Conservation (phyloP, 2,113 vertebrate species). For the Falcunculus frontatus region DNA sequence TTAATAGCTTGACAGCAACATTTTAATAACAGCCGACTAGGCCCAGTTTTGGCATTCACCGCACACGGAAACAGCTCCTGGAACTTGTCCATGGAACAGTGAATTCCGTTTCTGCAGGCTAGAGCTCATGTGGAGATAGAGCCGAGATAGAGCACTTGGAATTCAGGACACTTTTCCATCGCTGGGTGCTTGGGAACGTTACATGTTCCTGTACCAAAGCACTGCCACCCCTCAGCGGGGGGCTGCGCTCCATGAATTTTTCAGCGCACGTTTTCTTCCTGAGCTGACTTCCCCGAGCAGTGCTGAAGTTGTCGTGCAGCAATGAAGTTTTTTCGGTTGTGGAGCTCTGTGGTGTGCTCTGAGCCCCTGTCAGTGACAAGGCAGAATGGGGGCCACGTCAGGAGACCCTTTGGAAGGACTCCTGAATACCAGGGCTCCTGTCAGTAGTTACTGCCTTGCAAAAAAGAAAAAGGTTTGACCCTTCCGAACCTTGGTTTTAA, state of each 20-base stretch:
- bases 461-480: not conserved
- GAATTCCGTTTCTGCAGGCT: conserved; percentile 61
- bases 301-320: not conserved
- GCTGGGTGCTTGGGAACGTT: not conserved
- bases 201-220: fast-evolving
- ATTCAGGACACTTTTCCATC: conserved; percentile 6
- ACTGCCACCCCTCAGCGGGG: not conserved
- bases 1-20: conserved; percentile 68
- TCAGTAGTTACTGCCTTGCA: not conserved
- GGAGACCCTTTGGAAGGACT: not conserved
- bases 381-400: not conserved
- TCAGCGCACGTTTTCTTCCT: not conserved
- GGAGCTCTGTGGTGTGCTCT: not conserved
- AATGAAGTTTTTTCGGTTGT: not conserved
- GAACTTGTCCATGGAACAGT: conserved; percentile 42
- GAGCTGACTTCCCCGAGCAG: not conserved
- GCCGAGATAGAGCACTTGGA: conserved; percentile 3
- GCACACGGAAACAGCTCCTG: conserved; percentile 58
- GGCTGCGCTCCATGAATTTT: not conserved
- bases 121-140: conserved; percentile 36
- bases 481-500: not conserved
- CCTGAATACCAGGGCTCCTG: not conserved
- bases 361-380: not conserved
- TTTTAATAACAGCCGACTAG: conserved; percentile 68
- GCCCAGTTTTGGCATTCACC: conserved; percentile 56